These are phyloP conservation scores for Philaenus spumarius DNA, from an alignment of 1,140 invertebrate genomes.

Conservation along the genomic window DNA sequence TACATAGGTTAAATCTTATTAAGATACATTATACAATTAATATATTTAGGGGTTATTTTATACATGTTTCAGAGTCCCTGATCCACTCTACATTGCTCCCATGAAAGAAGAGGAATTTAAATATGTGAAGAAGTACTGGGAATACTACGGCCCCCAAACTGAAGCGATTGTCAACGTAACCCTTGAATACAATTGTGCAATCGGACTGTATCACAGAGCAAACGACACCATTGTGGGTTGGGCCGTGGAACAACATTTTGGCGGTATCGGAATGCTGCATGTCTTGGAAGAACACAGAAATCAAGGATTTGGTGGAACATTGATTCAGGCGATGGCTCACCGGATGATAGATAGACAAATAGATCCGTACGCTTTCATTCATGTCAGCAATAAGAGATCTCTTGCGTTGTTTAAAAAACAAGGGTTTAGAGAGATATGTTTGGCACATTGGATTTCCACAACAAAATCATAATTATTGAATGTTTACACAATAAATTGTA, in stretches of 20 bases:
- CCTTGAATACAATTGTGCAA: neutral
- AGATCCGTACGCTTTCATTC: constrained; percentile 4
- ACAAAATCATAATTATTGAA: too few relatives aligned
- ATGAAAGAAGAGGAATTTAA: too few relatives aligned
- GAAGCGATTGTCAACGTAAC: neutral
- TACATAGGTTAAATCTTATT: too few relatives aligned
- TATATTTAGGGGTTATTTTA: too few relatives aligned
- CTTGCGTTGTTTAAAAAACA: neutral
- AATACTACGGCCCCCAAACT: neutral
- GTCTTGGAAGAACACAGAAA: neutral
- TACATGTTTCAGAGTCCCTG: too few relatives aligned
- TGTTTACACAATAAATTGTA: too few relatives aligned
- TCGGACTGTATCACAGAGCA: neutral
- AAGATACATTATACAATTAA: too few relatives aligned
- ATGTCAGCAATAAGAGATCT: neutral
- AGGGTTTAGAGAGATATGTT: neutral
- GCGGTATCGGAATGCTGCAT: constrained; percentile 1
- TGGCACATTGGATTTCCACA: constrained; percentile 1
- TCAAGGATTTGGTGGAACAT: neutral
- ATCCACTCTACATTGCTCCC: too few relatives aligned
- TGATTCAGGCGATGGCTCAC: neutral
- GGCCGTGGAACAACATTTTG: constrained; percentile 5
- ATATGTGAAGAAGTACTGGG: neutral
- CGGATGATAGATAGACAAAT: neutral
- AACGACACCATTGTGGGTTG: neutral